Percentiles rank a stretch among this genome's conserved stretches.
phyloP scores from a whole-genome alignment of 2,113 vertebrate species.

The Lonchura striata region DNA sequence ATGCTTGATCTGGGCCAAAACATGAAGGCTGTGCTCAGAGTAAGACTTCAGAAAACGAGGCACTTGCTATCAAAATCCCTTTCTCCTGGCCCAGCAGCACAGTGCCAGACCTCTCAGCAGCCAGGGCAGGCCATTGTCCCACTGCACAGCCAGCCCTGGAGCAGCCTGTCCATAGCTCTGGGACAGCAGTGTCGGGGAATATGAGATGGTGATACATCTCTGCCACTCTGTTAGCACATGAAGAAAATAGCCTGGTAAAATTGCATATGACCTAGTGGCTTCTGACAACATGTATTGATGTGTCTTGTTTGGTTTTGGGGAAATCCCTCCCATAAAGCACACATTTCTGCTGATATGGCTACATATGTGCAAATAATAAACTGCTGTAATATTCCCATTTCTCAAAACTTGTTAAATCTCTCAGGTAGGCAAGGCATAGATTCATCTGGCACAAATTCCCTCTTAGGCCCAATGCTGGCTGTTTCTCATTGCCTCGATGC shows the following conservation, averaged over 20 bases:
- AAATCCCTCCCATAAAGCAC: fast-evolving
- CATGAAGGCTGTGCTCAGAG: not conserved
- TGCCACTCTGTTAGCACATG: not conserved
- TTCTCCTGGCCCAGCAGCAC: not conserved
- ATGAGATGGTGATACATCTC: not conserved
- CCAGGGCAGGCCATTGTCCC: not conserved
- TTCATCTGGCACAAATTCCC: not conserved
- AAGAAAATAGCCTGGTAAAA: not conserved
- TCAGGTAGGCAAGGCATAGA: not conserved
- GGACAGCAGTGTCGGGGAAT: not conserved
- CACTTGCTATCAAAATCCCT: not conserved
- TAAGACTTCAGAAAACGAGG: not conserved
- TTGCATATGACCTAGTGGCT: not conserved
- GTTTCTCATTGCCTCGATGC: not conserved
- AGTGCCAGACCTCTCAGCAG: not conserved
- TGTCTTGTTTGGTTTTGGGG: not conserved
- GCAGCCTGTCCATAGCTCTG: not conserved
- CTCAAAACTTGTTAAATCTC: not conserved
- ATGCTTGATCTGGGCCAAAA: not conserved
- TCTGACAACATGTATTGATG: not conserved
- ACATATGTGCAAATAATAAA: not conserved
- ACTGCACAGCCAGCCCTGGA: not conserved
- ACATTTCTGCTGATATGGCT: not conserved
- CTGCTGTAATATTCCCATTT: not conserved
- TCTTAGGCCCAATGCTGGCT: not conserved